Evolutionary conservation across 2,888 invertebrate species (phyloP).

Genomic region (Calliphora vomitoria): DNA sequence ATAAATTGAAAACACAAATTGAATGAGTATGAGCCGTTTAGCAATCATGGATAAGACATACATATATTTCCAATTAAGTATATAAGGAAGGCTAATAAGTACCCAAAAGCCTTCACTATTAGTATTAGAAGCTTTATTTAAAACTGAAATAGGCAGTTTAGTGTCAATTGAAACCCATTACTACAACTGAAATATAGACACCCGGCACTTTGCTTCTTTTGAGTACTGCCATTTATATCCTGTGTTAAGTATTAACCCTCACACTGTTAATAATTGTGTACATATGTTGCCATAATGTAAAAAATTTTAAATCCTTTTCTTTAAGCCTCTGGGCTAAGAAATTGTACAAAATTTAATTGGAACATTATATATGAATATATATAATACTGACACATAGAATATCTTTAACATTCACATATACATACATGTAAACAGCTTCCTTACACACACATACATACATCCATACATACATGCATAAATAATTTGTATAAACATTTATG

Average conservation of each 20-base stretch:
- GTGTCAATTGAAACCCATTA: too few species aligned
- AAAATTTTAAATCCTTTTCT: constrained; percentile 37
- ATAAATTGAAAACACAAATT: not conserved
- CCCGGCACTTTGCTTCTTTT: too few species aligned
- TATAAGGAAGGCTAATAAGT: too few species aligned
- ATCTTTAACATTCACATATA: not conserved
- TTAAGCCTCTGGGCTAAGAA: constrained; percentile 53
- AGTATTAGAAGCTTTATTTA: too few species aligned
- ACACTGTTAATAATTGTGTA: not conserved
- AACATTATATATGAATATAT: constrained; percentile 1
- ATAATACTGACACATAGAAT: constrained; percentile 8
- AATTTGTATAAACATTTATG: not conserved
- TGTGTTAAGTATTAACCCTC: not conserved
- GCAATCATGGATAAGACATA: too few species aligned
- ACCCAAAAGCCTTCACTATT: too few species aligned
- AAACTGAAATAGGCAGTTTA: too few species aligned
- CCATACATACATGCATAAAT: not conserved
- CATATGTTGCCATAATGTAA: constrained; percentile 2
- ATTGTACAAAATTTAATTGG: constrained; percentile 53
- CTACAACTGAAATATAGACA: too few species aligned
- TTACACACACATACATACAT: not conserved
- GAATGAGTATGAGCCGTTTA: too few species aligned
- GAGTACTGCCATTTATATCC: too few species aligned
- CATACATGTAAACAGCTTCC: not conserved
- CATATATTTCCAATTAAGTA: too few species aligned